phyloP scores from a whole-genome alignment of 2,888 invertebrate species.

The Scelioninae gen. 1 region DNA sequence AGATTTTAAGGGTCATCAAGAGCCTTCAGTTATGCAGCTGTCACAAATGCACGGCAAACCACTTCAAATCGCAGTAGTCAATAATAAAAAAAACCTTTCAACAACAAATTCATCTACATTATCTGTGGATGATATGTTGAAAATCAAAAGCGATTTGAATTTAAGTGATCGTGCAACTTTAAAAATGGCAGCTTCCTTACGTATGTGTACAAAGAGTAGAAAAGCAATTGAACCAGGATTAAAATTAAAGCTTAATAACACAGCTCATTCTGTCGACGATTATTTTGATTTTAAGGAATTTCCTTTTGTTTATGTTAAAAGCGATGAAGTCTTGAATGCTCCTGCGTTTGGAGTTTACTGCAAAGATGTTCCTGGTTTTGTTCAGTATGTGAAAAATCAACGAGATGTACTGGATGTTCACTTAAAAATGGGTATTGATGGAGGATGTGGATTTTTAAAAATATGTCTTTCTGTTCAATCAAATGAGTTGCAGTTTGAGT shows the following conservation, averaged over 20 bases:
- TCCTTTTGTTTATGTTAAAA: constrained; percentile 32
- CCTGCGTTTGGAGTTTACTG: constrained; percentile 29
- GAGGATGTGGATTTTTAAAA: constrained; percentile 25
- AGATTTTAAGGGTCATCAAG: constrained; percentile 13
- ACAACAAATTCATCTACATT: constrained; percentile 9
- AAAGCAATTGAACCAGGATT: constrained; percentile 39
- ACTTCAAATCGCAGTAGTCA: constrained; percentile 17
- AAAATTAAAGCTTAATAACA: constrained; percentile 26
- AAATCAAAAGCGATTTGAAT: constrained; percentile 36
- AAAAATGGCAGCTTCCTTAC: constrained; percentile 34
- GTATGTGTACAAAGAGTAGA: constrained; percentile 31
- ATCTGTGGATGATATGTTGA: constrained; percentile 45
- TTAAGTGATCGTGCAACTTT: constrained; percentile 31
- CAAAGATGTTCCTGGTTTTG: constrained; percentile 23
- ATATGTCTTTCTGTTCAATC: constrained; percentile 27
- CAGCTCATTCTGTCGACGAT: constrained; percentile 36
- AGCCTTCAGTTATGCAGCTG: constrained; percentile 15
- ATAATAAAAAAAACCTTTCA: constrained; percentile 35
- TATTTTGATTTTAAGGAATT: constrained; percentile 38
- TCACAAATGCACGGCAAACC: constrained; percentile 22
- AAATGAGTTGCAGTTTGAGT: neutral
- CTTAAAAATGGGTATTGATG: constrained; percentile 8
- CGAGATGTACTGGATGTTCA: constrained; percentile 14
- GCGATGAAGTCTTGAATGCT: constrained; percentile 29
- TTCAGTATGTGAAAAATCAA: constrained; percentile 34